Conservation (phyloP, 1,140 invertebrate species). For the Temnothorax longispinosus region DNA sequence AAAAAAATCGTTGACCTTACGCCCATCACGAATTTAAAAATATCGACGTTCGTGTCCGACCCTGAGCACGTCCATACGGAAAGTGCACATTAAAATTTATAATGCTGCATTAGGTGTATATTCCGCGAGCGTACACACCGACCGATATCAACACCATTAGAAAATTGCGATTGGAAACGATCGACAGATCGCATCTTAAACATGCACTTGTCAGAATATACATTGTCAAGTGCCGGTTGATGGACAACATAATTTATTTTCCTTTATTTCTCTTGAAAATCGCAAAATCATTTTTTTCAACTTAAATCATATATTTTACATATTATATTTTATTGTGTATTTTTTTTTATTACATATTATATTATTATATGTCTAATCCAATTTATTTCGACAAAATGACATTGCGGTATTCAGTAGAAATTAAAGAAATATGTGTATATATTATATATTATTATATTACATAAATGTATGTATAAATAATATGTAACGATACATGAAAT, state of each 20-base stretch:
- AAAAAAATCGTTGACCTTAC: not conserved
- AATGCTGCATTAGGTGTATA: not conserved
- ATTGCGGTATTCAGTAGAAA: not conserved
- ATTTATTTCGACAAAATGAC: not conserved
- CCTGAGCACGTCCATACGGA: not conserved
- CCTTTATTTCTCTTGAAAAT: not conserved
- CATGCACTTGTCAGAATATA: not conserved
- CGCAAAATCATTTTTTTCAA: not conserved
- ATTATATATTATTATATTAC: not conserved
- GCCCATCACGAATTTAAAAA: not conserved
- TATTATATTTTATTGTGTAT: not conserved
- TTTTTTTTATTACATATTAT: not conserved
- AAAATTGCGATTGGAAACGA: conserved; percentile 50
- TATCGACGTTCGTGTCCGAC: not conserved
- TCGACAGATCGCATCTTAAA: conserved; percentile 43
- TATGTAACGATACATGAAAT: not conserved
- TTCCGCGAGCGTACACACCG: not conserved
- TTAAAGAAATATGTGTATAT: not conserved
- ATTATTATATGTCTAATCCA: not conserved
- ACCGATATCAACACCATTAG: conserved; percentile 60
- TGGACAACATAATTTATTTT: not conserved
- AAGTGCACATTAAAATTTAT: conserved; percentile 55
- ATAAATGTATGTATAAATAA: not conserved
- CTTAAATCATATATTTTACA: not conserved
- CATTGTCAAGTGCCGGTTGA: conserved; percentile 16